Evolutionary conservation across 2,888 invertebrate genomes (phyloP), one percentile per base, ranked within the genome.

Genomic region (Heliconius aoede): DNA sequence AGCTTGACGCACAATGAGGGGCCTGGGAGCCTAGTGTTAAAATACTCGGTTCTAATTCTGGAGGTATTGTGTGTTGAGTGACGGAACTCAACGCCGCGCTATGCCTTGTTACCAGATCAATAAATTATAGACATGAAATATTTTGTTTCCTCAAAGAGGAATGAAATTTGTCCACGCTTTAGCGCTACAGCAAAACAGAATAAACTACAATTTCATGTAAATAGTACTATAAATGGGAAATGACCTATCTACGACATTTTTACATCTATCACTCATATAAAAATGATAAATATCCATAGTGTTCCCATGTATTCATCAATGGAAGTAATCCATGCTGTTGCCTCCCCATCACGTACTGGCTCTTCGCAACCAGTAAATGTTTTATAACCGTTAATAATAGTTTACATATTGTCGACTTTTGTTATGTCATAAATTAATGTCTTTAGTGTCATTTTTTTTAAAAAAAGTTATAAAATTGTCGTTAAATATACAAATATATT

Each of bases 311-410:
- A 84, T 83, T 80, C 80, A 83, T 83, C 83, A 82, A 79, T 82
- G 78, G 79, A 78, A 79, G 79, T 89, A 89, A 91, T 90, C 91
- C 88, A 73, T 80, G 78, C 82, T 82, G 82, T 83, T 80, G 81
- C 80, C 83, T 79, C 79, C 68, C 72, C 76, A 84, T 86, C 91
- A 91, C 91, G 91, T 88, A 65, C 76, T 65, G 69, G 77, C 40
- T 74, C 84, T 60, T 61, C 68, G 69, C 46, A 67, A n/a, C 58
- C 60, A 73, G 64, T 60, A 46, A 68, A 28, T 30, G 74, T 74
- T 64, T 71, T 72, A 74, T 36, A 76, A 78, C 58, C 30, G 76
- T 73, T 78, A 61, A 75, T 68, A 73, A 76, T 61, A 60, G 46
- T 73, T 67, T 21, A 55, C 46, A 69, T 18, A 71, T 60, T 71